Base-by-base conservation (phyloP, 2,797 vertebrate species). In the Enteromius trimaculatus region DNA sequence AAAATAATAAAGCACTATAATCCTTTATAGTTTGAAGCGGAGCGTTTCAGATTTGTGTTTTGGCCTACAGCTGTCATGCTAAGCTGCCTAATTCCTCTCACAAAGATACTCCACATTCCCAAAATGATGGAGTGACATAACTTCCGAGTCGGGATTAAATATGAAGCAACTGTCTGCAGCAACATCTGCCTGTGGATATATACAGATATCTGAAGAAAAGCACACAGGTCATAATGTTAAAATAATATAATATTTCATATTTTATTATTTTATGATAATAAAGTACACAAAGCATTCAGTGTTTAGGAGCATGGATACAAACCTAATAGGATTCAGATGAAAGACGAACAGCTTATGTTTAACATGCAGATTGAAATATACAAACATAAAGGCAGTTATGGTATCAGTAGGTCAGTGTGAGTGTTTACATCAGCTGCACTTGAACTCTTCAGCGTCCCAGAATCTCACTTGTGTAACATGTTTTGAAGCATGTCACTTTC, bases 281-380 rank as follows among this genome's bases (percentile, higher is more conserved):
- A 37, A 37, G 34, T 34, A 62, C 13, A 29, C 47, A 39, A 60
- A 69, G 37, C 23, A 65, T 60, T 58, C 26, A 2, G 23, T 31
- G 6, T 72, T 77, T 60, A 49, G 17, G 74, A 69, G 77, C 76
- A 72, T 34, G 4, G 51, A 70, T 16, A 60, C 76, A 51, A 70
- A 71, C 76, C 66, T 84, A 79, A 72, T 65, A 62, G 68, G 68
- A 72, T 79, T 84, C 23, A 64, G 82, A 71, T 58, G 11, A 77
- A 31, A 60, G 34, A 75, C 8, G 31, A 26, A 39, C 49, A 79
- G 29, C 47, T 72, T 19, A 51, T 49, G 31, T 34, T 34, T 21
- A 53, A 34, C 70, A 53, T 34, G 68, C 77, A 51, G n/a, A 62
- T 74, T 31, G 39, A 72, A 23, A 84, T 19, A 42, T n/a, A 26